phyloP scores from a whole-genome alignment of 2,888 invertebrate genomes.

The Chloroclysta siterata region DNA sequence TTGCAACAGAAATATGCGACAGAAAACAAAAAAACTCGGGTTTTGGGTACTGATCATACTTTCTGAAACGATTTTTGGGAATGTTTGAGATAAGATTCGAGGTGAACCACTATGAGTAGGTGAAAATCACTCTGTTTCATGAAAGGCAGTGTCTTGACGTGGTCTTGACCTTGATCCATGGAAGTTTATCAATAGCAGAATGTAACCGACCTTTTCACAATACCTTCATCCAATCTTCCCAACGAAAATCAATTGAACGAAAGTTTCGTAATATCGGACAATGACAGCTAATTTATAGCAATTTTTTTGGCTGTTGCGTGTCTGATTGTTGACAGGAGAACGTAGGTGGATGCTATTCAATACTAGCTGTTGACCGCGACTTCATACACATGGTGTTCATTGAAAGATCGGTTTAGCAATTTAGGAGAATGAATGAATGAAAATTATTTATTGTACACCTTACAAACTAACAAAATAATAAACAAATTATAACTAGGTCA shows the following conservation, averaged over 20 bases:
- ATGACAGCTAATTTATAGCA: constrained; percentile 67
- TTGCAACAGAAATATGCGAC: too few relatives aligned
- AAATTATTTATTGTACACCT: too few relatives aligned
- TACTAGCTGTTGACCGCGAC: neutral
- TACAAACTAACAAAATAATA: too few relatives aligned
- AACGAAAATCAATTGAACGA: constrained; percentile 30
- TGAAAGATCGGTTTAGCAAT: neutral
- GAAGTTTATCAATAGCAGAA: constrained; percentile 47
- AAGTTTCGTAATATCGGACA: constrained; percentile 45
- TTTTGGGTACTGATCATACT: too few relatives aligned
- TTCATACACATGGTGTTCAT: neutral
- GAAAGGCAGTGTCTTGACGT: constrained; percentile 1
- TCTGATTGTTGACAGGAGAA: constrained; percentile 52
- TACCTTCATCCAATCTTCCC: constrained; percentile 11
- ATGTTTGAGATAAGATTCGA: too few relatives aligned
- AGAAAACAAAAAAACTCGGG: too few relatives aligned
- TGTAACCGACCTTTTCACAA: constrained; percentile 35
- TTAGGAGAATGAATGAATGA: too few relatives aligned
- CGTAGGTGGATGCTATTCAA: constrained; percentile 5
- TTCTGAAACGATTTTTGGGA: too few relatives aligned
- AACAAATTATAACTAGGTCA: too few relatives aligned
- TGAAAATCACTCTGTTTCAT: neutral
- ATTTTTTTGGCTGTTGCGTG: constrained; percentile 57
- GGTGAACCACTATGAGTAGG: too few relatives aligned
- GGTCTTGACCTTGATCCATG: constrained; percentile 49